Conservation (phyloP, 2,888 invertebrate genomes). For the Tetragonisca angustula region DNA sequence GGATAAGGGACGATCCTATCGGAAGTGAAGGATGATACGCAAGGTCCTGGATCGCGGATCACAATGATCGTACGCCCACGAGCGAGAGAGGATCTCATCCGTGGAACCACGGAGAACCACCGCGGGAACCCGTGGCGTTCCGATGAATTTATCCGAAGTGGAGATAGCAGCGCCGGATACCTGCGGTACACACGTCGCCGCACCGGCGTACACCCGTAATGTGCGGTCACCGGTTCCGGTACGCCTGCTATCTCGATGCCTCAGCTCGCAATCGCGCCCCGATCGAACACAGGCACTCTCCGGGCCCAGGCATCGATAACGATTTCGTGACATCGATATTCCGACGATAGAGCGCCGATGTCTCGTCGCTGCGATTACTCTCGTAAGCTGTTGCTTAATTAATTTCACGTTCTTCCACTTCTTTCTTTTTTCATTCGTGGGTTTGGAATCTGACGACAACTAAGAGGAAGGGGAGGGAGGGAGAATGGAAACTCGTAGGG, state of each 20-base stretch:
- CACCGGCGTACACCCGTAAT: constrained; percentile 40
- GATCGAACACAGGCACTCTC: constrained; percentile 12
- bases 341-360: constrained; percentile 31
- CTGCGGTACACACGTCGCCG: constrained; percentile 41
- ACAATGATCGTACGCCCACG: constrained; percentile 81
- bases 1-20: constrained; percentile 74
- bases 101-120: constrained; percentile 35
- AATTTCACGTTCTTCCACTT: too few species aligned
- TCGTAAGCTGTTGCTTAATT: not conserved
- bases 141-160: constrained; percentile 62
- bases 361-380: constrained; percentile 16
- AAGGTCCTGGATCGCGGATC: constrained; percentile 79
- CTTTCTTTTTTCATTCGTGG: too few species aligned
- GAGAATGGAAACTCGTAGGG: too few species aligned
- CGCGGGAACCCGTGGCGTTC: constrained; percentile 46
- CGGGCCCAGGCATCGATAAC: constrained; percentile 11
- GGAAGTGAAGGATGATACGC: constrained; percentile 80
- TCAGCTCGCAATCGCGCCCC: not conserved
- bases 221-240: constrained; percentile 54
- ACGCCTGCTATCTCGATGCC: constrained; percentile 36
- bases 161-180: constrained; percentile 59
- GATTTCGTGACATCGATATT: constrained; percentile 21
- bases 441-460: too few species aligned
- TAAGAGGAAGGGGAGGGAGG: too few species aligned
- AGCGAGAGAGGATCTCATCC: constrained; percentile 54